These are phyloP conservation scores for Diorhabda elongata DNA, from an alignment of 1,140 invertebrate genomes.

Conservation along the genomic window DNA sequence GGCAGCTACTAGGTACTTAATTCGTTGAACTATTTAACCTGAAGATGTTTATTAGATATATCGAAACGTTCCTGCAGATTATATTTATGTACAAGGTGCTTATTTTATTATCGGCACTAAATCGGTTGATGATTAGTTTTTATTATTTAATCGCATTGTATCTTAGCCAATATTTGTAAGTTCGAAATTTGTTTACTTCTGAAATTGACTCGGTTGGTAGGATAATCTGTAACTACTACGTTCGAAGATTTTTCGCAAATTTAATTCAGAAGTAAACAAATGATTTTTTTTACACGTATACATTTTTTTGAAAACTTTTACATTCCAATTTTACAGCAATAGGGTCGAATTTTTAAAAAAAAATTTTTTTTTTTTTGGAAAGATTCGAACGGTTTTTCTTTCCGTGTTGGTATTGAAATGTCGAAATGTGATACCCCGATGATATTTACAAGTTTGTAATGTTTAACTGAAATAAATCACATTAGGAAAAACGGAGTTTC, in stretches of 20 bases:
- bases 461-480: conserved; percentile 9
- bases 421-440: conserved; percentile 13
- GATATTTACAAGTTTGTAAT: conserved; percentile 7
- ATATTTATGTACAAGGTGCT: not conserved
- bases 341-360: not conserved
- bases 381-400: too few relatives aligned
- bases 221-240: too few relatives aligned
- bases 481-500: not conserved
- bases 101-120: not conserved
- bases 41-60: too few relatives aligned
- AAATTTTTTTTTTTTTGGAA: not conserved
- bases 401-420: conserved; percentile 3
- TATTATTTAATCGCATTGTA: not conserved
- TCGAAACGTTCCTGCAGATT: not conserved
- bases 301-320: not conserved
- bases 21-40: too few relatives aligned
- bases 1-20: too few relatives aligned
- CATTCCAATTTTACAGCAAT: not conserved
- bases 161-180: conserved; percentile 2
- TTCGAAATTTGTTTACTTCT: not conserved
- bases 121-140: not conserved
- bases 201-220: not conserved
- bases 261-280: too few relatives aligned
- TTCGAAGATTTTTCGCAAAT: too few relatives aligned
- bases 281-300: not conserved